Conservation (phyloP, 2,797 vertebrate species). For the Pseudomugil gertrudae region DNA sequence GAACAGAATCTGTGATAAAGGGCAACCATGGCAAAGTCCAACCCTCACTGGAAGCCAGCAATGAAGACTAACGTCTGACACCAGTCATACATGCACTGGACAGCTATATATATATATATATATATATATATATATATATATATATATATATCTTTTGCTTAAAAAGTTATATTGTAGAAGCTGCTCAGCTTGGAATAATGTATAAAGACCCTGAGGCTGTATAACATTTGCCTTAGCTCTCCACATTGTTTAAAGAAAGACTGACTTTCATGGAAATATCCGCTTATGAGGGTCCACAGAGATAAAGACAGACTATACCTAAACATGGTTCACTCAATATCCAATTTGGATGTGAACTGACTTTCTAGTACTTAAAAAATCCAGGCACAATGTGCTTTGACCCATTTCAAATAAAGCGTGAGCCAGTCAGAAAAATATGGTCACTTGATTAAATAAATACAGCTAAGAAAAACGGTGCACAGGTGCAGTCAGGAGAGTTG, state of each 20-base stretch:
- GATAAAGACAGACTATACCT: constrained; percentile 28
- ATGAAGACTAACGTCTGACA: no score
- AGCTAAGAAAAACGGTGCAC: constrained; percentile 24
- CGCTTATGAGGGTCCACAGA: constrained; percentile 39
- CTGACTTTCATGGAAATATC: constrained; percentile 59
- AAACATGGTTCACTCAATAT: constrained; percentile 31
- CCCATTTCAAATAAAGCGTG: constrained; percentile 34
- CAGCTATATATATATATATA: no score
- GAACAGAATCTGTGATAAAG: no score
- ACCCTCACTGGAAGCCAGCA: no score
- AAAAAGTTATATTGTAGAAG: not conserved
- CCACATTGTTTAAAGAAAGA: constrained; percentile 64
- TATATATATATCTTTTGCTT: no score
- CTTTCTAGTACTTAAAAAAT: constrained; percentile 29
- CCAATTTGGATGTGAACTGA: constrained; percentile 25
- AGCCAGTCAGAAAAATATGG: constrained; percentile 26
- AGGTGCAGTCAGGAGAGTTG: constrained; percentile 38
- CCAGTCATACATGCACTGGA: no score
- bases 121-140: no score
- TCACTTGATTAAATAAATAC: constrained; percentile 39
- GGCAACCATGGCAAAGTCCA: no score
- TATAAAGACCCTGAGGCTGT: constrained; percentile 46
- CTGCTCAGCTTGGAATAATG: not conserved
- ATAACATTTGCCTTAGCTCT: constrained; percentile 7
- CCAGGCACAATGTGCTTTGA: constrained; percentile 32